Base-by-base conservation (phyloP, 1,140 invertebrate species). In the Brachionus koreanus region DNA sequence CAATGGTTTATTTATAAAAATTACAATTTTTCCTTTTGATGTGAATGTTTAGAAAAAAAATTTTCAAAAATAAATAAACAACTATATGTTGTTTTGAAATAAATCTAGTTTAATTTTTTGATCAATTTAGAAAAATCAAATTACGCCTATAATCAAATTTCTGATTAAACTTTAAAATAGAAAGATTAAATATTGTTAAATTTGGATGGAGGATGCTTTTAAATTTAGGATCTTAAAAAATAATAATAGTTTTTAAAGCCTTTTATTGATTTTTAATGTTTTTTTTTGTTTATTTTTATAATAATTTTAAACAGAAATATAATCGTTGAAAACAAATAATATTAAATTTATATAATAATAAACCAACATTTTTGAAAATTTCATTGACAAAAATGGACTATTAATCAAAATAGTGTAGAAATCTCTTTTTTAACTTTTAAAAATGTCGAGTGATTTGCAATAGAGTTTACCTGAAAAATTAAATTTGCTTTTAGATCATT, bases 281-380 rank as follows among this genome's bases (percentile, higher is more conserved):
- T 57, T 52, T 57, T 57, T 57, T 57, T 29, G 29, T 29, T 29
- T n/a, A 16, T 52, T 57, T 57, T 57, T 57, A 23, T 57, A 23
- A 57, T 57, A 57, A 57, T 57, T 57, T 57, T 57, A 57, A 57
- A 57, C 49, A 57, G 49, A 57, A 57, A 57, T 57, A 57, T 57
- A 57, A 57, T 57, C 49, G 49, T 57, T 57, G 49, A 57, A 23
- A 57, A 57, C 49, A 57, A 57, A 57, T 57, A 57, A 57, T 57
- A 57, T 57, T 57, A 9, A 57, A 57, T 57, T 57, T 57, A 57
- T 57, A 23, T 57, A 57, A 57, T 57, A 57, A 57, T 57, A 57
- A 57, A 57, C 49, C 49, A 57, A 23, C 49, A 57, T 57, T 57
- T 57, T 57, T 57, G 49, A 57, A 57, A 49, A 57, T 57, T 57